Evolutionary conservation across 2,113 vertebrate species (phyloP), one percentile per base, ranked within the genome.

Genomic region (Thamnophis sirtalis): DNA sequence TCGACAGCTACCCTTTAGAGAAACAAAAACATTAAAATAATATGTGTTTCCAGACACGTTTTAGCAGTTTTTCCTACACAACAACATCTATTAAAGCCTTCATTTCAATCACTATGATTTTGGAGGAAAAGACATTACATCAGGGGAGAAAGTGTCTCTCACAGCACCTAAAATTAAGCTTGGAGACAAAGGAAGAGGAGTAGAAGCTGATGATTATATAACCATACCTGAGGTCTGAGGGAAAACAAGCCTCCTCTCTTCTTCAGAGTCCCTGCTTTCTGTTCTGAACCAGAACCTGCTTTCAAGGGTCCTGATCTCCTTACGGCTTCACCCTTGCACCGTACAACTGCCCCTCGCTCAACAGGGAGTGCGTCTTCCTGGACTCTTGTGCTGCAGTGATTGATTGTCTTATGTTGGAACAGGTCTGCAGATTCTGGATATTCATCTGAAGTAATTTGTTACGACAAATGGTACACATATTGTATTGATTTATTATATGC

Each of bases 201-300:
- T 19, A 68, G 28, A 17, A 28, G 38, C 19, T 2, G 21, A 1
- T 54, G 63, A 15, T 68, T 38, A 80, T 24, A 80, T 2, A 68
- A 48, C 86, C 88, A 33, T 91, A 97, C 95, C 95, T 97, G 96
- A 91, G 93, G 93, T 92, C 95, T 97, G 58, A 95, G 91, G 84
- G 96, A 80, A 28, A 96, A 68, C 38, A 86, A 84, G 33, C 93
- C 1, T 0, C 90, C 54, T 89, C 90, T 96, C 94, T 96, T 97
- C 93, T 94, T 97, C 85, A 86, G 68, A 90, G 91, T 49, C 50
- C 26, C 89, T 68, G 22, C 7, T 90, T 55, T 93, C 87, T 51
- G 89, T 92, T 9, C 86, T 15, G 8, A 26, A 56, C 95, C 43
- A 28, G 13, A 5, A 28, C 28, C 86, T 53, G 53, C 54, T 28